phyloP scores from a whole-genome alignment of 2,888 invertebrate species.

The Epinotia nisella region DNA sequence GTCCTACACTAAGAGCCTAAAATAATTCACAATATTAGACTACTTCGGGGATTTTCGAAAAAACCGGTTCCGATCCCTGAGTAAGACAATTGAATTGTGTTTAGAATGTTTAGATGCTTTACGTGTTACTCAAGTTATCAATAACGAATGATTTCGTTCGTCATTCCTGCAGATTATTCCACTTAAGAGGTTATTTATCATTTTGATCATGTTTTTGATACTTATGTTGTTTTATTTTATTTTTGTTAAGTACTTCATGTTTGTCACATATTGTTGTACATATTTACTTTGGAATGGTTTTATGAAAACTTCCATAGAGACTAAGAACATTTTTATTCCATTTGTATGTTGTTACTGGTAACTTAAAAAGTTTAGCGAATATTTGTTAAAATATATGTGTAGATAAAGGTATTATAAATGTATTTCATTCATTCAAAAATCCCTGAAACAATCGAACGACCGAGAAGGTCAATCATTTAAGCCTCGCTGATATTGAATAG shows the following conservation, averaged over 20 bases:
- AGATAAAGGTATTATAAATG: not conserved
- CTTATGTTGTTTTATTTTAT: not conserved
- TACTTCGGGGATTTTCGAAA: too few relatives aligned
- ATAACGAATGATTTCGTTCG: not conserved
- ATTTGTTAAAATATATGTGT: slow-evolving; percentile 36
- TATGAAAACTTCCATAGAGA: slow-evolving; percentile 17
- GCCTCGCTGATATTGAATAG: not conserved
- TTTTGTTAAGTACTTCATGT: slow-evolving; percentile 15
- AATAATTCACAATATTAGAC: too few relatives aligned
- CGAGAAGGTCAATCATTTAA: not conserved
- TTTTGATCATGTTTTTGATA: not conserved
- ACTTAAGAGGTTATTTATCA: not conserved
- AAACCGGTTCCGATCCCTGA: too few relatives aligned
- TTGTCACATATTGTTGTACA: slow-evolving; percentile 8
- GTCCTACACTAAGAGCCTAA: too few relatives aligned
- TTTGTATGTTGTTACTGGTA: slow-evolving; percentile 28
- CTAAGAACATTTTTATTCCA: slow-evolving; percentile 26
- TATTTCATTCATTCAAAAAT: slow-evolving; percentile 7
- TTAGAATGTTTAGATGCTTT: slow-evolving; percentile 3
- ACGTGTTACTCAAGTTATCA: not conserved
- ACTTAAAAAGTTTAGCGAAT: slow-evolving; percentile 25
- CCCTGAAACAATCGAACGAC: not conserved
- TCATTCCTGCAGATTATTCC: slow-evolving; percentile 21
- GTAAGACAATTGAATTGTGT: not conserved
- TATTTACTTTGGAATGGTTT: slow-evolving; percentile 26